Evolutionary conservation across 2,113 vertebrate species (phyloP).

Genomic region (Greenwoodochromis staneri): DNA sequence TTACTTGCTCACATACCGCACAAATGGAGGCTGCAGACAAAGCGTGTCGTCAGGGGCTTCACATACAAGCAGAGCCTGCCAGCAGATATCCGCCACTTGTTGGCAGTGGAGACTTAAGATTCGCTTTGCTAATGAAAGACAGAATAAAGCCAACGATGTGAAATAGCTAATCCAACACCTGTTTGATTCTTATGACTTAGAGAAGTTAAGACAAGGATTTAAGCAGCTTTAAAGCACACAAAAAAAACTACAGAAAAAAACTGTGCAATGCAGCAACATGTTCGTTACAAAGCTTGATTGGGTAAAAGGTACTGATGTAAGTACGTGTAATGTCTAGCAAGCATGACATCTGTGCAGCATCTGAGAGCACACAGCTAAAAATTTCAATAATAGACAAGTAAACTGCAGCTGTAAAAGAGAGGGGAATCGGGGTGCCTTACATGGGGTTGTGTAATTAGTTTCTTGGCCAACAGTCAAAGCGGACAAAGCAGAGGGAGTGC

Average conservation of each 20-base stretch:
- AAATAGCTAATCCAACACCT: not conserved
- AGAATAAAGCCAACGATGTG: not conserved
- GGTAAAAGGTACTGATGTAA: not conserved
- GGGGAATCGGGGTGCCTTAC: not conserved
- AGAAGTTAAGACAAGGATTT: not conserved
- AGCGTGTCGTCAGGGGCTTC: slow-evolving; percentile 22
- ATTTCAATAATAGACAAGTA: not conserved
- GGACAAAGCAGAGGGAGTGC: not conserved
- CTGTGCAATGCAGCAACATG: not conserved
- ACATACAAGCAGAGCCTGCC: not conserved
- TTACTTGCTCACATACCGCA: not conserved
- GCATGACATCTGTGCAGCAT: not conserved
- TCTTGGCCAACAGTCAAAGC: not conserved
- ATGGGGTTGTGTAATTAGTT: not conserved
- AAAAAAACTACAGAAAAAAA: not conserved
- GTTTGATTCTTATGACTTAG: not conserved
- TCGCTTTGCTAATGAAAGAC: not conserved
- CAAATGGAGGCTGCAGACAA: not conserved
- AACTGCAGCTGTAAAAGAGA: not conserved
- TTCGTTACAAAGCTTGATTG: not conserved
- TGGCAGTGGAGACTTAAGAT: not conserved
- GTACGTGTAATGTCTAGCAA: not conserved
- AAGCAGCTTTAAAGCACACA: not conserved
- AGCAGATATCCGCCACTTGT: slow-evolving; percentile 11
- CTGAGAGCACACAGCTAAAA: not conserved